Conservation (phyloP, 2,113 vertebrate species). For the Phainopepla nitens region DNA sequence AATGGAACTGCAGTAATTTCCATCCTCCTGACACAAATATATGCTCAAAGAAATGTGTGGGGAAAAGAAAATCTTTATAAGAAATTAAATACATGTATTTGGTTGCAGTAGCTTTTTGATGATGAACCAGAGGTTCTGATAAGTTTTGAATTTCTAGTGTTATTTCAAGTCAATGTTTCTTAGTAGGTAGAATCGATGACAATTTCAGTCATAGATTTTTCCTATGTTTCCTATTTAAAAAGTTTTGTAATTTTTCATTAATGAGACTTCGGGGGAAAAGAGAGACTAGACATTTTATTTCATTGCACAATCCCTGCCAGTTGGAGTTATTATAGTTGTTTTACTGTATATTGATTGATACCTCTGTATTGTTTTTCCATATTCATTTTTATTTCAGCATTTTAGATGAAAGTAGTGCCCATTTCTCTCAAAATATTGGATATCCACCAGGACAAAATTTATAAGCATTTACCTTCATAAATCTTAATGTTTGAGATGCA, state of each 20-base stretch:
- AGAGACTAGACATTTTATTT: neutral
- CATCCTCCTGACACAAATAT: neutral
- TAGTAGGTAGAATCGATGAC: neutral
- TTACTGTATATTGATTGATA: neutral
- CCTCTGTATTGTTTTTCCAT: neutral
- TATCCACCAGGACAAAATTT: neutral
- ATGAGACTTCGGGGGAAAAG: neutral
- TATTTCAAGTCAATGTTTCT: neutral
- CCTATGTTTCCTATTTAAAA: neutral
- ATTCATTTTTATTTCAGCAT: neutral
- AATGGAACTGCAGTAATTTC: neutral
- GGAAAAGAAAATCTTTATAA: neutral
- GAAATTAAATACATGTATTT: neutral
- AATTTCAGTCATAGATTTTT: neutral
- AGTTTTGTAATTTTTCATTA: neutral
- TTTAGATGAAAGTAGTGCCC: neutral
- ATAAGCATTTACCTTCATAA: neutral
- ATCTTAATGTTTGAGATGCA: neutral
- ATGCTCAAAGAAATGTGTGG: neutral
- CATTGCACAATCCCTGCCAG: neutral
- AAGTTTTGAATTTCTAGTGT: neutral
- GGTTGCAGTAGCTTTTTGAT: neutral
- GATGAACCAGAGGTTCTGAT: slow-evolving; percentile 8
- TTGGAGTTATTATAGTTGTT: neutral
- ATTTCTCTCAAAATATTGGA: neutral